Evolutionary conservation across 1,140 invertebrate species (phyloP).

Genomic region (Brachionus plicatilis): DNA sequence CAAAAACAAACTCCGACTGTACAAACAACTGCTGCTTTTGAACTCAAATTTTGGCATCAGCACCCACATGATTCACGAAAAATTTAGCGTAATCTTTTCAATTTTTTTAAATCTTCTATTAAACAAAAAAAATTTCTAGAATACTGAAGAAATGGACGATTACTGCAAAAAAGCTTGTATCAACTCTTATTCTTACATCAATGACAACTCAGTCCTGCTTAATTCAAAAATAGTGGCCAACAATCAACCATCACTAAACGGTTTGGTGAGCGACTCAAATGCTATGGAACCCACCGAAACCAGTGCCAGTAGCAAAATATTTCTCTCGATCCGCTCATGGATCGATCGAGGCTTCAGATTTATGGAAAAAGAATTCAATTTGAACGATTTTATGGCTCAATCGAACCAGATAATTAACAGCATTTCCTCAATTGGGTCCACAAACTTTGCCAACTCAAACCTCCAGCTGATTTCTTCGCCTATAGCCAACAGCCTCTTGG

Average conservation of each 20-base stretch:
- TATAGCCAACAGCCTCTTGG: background rate
- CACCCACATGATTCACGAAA: conserved; percentile 25
- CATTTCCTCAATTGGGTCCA: background rate
- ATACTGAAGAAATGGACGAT: conserved; percentile 18
- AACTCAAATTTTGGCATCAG: background rate
- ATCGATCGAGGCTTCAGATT: conserved; percentile 9
- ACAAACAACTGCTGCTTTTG: background rate
- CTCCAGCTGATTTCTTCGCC: background rate
- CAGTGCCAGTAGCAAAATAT: background rate
- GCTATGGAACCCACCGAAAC: background rate
- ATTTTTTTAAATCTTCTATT: background rate
- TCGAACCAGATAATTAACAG: background rate
- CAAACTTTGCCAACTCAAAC: background rate
- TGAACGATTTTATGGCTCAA: background rate
- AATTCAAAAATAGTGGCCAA: background rate
- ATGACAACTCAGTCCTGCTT: background rate
- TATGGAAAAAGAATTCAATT: background rate
- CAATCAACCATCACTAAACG: background rate
- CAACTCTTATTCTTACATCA: conserved; percentile 9
- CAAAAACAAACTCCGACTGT: background rate
- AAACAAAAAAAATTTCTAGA: background rate
- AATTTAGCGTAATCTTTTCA: background rate
- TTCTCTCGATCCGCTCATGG: background rate
- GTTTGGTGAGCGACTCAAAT: background rate
- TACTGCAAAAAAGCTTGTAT: conserved; percentile 29